Evolutionary conservation across 2,888 invertebrate species (phyloP).

Genomic region (Mythimna vitellina): DNA sequence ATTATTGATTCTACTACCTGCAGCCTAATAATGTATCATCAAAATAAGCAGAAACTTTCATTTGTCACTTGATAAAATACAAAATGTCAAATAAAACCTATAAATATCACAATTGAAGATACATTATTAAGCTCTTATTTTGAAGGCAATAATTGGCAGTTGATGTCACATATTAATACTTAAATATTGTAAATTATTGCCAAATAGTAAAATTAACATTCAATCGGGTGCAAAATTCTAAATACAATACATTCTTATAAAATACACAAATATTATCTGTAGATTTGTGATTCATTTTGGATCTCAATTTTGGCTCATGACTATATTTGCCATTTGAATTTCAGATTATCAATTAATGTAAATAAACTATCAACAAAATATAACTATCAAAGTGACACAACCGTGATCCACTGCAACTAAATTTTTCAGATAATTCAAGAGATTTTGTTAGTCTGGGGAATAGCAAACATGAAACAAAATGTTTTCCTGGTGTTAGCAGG

Average conservation of each 20-base stretch:
- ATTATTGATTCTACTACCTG: constrained; percentile 48
- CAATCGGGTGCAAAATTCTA: constrained; percentile 78
- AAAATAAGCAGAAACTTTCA: constrained; percentile 26
- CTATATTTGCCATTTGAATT: constrained; percentile 39
- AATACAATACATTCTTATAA: constrained; percentile 78
- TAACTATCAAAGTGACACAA: not conserved
- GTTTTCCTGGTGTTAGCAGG: not conserved
- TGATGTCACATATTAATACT: constrained; percentile 61
- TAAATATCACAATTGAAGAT: constrained; percentile 27
- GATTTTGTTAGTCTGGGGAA: not conserved
- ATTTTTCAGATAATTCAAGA: not conserved
- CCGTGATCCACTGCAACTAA: not conserved
- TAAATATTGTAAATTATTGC: constrained; percentile 71
- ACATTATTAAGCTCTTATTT: constrained; percentile 47
- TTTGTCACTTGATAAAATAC: constrained; percentile 42
- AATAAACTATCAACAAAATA: not conserved
- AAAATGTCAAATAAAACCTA: constrained; percentile 50
- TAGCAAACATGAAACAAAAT: not conserved
- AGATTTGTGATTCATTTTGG: constrained; percentile 77
- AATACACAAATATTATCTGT: constrained; percentile 77
- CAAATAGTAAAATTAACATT: constrained; percentile 68
- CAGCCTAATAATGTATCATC: constrained; percentile 49
- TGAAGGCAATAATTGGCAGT: constrained; percentile 71
- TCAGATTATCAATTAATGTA: not conserved
- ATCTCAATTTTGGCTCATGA: constrained; percentile 79